Percentiles rank a stretch among this genome's conserved stretches.
Evolutionary conservation across 2,797 vertebrate species (phyloP).

Genomic region (Tarsius wallacei): DNA sequence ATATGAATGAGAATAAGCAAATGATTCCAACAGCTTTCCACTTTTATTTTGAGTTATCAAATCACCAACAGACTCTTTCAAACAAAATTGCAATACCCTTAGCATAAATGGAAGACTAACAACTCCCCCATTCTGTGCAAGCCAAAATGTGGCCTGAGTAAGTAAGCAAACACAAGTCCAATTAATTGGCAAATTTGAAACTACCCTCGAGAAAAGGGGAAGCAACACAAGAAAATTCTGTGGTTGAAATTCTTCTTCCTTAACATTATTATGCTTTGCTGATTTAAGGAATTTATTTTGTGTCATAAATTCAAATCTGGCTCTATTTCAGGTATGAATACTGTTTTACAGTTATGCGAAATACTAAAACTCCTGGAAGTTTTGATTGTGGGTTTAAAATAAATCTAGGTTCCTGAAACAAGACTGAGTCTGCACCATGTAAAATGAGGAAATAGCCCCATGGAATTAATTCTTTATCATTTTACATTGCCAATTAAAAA

Average conservation of each 20-base stretch:
- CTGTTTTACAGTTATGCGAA: not conserved
- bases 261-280: not conserved
- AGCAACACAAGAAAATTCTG: not conserved
- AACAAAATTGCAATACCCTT: not conserved
- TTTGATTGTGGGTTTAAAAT: not conserved
- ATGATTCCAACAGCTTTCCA: accelerated
- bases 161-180: not conserved
- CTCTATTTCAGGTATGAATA: not conserved
- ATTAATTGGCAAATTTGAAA: not conserved
- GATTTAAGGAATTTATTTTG: not conserved
- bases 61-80: not conserved
- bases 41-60: not conserved
- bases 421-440: accelerated
- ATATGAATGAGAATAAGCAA: not conserved
- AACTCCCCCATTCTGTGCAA: not conserved
- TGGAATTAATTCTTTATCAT: no score
- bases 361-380: not conserved
- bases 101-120: not conserved
- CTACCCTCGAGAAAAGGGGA: accelerated
- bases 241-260: not conserved
- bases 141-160: no score
- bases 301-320: not conserved
- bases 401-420: not conserved
- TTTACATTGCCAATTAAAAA: not conserved
- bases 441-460: accelerated